Evolutionary conservation across 53 echinoderm and acorn worm genomes (phyloP).

Genomic region (Zoroaster sp.): DNA sequence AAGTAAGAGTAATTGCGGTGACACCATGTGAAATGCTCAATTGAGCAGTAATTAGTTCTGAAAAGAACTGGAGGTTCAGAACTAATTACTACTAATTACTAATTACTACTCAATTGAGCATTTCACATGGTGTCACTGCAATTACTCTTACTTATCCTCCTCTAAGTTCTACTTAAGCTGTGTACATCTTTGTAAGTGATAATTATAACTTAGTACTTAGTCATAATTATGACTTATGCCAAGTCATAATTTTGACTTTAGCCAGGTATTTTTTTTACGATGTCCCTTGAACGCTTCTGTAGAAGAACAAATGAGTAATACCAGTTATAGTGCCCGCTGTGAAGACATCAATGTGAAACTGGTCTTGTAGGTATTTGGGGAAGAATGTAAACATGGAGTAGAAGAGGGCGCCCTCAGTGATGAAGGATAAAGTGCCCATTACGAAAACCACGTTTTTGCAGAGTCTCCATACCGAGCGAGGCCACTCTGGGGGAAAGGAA

Average conservation of each 20-base stretch:
- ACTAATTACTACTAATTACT: too few relatives aligned
- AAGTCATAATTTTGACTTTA: too few relatives aligned
- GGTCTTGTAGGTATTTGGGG: constrained; percentile 54
- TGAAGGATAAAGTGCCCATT: constrained; percentile 17
- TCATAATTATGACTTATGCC: too few relatives aligned
- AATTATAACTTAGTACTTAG: neutral
- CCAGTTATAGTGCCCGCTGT: constrained; percentile 10
- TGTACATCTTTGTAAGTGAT: neutral
- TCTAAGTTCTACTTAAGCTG: neutral
- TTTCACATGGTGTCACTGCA: neutral
- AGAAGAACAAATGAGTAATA: neutral
- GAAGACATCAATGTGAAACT: constrained; percentile 27
- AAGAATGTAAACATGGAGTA: constrained; percentile 53
- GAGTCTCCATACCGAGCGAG: constrained; percentile 40
- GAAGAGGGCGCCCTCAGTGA: constrained; percentile 54
- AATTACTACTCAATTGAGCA: too few relatives aligned
- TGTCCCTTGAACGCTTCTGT: neutral
- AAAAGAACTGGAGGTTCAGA: too few relatives aligned
- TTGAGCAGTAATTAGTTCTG: too few relatives aligned
- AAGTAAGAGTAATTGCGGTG: too few relatives aligned
- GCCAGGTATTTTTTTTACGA: neutral
- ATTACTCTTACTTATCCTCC: neutral
- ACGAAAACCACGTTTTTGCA: constrained; percentile 1
- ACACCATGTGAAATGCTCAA: too few relatives aligned
- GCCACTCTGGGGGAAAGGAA: constrained; percentile 21